phyloP scores from a whole-genome alignment of 2,113 vertebrate species.

The Pachyramphus minor region DNA sequence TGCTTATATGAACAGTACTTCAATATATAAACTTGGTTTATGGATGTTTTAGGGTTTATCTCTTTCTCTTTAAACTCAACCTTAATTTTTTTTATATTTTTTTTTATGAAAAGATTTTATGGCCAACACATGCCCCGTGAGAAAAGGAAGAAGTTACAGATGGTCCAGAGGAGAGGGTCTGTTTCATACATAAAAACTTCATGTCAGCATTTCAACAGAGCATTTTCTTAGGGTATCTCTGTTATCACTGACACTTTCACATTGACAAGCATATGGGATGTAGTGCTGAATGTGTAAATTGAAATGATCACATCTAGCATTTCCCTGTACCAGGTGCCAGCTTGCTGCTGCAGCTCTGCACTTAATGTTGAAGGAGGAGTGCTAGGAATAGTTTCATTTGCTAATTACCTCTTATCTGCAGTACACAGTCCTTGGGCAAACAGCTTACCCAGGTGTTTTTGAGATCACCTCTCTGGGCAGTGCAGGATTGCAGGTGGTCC shows the following conservation, averaged over 20 bases:
- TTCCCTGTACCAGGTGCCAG: slow-evolving; percentile 75
- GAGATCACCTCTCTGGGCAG: slow-evolving; percentile 64
- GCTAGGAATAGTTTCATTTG: slow-evolving; percentile 72
- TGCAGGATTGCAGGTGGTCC: slow-evolving; percentile 66
- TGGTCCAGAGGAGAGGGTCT: slow-evolving; percentile 67
- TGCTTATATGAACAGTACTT: not conserved
- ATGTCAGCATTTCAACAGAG: slow-evolving; percentile 73
- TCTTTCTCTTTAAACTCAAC: not conserved
- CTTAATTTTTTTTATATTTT: not conserved
- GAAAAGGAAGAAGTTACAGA: slow-evolving; percentile 58
- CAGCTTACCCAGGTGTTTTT: slow-evolving; percentile 76
- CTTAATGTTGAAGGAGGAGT: slow-evolving; percentile 60
- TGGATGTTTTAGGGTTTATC: slow-evolving; percentile 3
- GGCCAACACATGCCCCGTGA: slow-evolving; percentile 44
- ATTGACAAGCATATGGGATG: slow-evolving; percentile 80
- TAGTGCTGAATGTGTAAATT: slow-evolving; percentile 81
- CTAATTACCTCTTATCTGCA: slow-evolving; percentile 69
- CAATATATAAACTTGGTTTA: not conserved
- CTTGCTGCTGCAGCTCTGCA: slow-evolving; percentile 67
- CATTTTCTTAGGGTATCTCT: slow-evolving; percentile 73
- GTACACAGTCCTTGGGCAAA: slow-evolving; percentile 58
- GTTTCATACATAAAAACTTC: slow-evolving; percentile 67
- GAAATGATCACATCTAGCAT: slow-evolving; percentile 78
- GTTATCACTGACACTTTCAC: slow-evolving; percentile 78
- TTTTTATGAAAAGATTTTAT: slow-evolving; percentile 38